A percentile compares a stretch with the other conserved stretches of the same genome.
These are phyloP conservation scores for Diadumene lineata DNA, from an alignment of 92 coral and sea anemone genomes.

Conservation along the genomic window DNA sequence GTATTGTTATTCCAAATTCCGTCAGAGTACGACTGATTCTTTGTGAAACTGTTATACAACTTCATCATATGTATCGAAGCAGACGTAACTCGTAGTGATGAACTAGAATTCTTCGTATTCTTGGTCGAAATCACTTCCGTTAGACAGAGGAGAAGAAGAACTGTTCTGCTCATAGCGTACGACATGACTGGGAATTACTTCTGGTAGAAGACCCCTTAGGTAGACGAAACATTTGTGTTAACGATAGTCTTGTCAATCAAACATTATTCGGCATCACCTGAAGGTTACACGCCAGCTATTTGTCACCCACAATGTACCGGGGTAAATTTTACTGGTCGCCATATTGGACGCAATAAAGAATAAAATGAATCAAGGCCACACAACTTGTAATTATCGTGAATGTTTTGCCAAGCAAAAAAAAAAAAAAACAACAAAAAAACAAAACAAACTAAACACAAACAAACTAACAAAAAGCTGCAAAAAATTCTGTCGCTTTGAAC, in stretches of 20 bases:
- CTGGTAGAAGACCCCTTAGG: constrained; percentile 35
- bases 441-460: too few relatives aligned
- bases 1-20: constrained; percentile 67
- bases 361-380: too few relatives aligned
- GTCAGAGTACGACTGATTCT: constrained; percentile 35
- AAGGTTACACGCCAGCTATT: too few relatives aligned
- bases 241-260: constrained; percentile 73
- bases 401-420: too few relatives aligned
- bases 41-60: constrained; percentile 73
- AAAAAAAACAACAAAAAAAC: too few relatives aligned
- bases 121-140: constrained; percentile 14
- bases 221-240: constrained; percentile 39
- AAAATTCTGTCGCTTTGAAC: too few relatives aligned
- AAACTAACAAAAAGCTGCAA: too few relatives aligned
- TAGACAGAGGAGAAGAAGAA: constrained; percentile 10
- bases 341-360: too few relatives aligned
- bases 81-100: constrained; percentile 32
- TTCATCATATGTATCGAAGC: constrained; percentile 79
- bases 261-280: constrained; percentile 19
- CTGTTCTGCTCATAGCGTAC: constrained; percentile 24
- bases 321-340: too few relatives aligned
- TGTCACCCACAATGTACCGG: too few relatives aligned
- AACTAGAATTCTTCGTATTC: neutral
- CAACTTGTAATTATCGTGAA: too few relatives aligned
- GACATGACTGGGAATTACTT: neutral